Evolutionary conservation across 1,140 invertebrate species (phyloP), one percentile per base, ranked within the genome.

Genomic region (Hylaeus volcanicus): DNA sequence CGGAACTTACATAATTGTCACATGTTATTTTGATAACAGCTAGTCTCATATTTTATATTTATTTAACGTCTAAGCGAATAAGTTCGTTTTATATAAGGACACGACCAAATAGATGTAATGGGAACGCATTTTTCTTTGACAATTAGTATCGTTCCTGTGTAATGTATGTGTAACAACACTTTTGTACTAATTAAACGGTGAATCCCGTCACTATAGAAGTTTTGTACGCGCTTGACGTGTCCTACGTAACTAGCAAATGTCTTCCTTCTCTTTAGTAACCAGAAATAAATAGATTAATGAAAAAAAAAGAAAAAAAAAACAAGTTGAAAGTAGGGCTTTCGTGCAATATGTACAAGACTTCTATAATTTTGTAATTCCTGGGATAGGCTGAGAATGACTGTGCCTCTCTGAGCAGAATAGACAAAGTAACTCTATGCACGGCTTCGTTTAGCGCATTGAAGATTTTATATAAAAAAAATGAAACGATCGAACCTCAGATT

Each of bases 21-120:
- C 26, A 72, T 65, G 81, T 82, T 87, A 88, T 88, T 89, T 85
- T 77, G 82, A 83, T 88, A 90, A 90, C 79, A 90, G 65, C 91
- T 92, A 92, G 91, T 91, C 91, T 91, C 72, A 79, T 90, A 81
- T 82, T 86, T 86, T 84, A 86, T 88, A 88, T 81, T 85, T 85
- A 88, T 87, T 89, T 88, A 86, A 85, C 45, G 64, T 79, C 1
- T 82, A 82, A 69, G 43, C 56, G 41, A 79, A 75, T 84, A 83
- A 53, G 75, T 86, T 81, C 84, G 69, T 74, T 84, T 84, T 88
- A 69, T 87, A 82, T 85, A 89, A 85, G 70, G 71, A 82, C 70
- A 89, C 69, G 86, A 90, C 85, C 85, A 90, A 89, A 82, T 89
- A 89, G 83, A 84, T 84, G 82, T 90, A 88, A 85, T 79, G 74